A percentile compares a stretch with the other conserved stretches of the same genome.
These are phyloP conservation scores for Hylaea fasciaria DNA, from an alignment of 2,888 invertebrate genomes.

Conservation along the genomic window DNA sequence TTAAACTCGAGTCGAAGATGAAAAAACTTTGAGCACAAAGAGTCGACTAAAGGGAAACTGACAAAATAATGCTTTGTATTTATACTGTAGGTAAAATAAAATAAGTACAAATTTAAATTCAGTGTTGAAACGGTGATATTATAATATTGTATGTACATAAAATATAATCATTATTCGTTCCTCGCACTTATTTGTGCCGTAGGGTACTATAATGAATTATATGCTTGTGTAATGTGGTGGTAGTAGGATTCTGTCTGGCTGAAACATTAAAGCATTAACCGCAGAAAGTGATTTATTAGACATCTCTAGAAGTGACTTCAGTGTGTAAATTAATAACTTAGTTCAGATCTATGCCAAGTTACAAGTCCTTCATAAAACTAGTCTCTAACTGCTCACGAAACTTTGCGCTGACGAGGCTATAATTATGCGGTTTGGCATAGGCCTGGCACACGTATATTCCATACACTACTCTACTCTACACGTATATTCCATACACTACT, in stretches of 20 bases:
- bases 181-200: no score
- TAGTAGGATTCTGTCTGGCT: background rate
- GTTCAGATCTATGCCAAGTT: background rate
- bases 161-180: no score
- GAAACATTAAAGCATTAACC: background rate
- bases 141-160: no score
- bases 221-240: background rate
- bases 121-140: no score
- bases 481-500: conserved; percentile 9
- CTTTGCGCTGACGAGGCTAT: conserved; percentile 12
- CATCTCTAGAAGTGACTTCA: no score
- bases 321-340: background rate
- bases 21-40: conserved; percentile 32
- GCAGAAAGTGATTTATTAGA: no score
- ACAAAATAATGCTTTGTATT: conserved; percentile 20
- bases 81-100: no score
- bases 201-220: no score
- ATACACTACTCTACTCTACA: conserved; percentile 2
- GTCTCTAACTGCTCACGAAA: conserved; percentile 22
- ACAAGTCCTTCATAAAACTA: conserved; percentile 18
- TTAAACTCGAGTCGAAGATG: conserved; percentile 38
- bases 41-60: conserved; percentile 10
- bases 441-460: conserved; percentile 16
- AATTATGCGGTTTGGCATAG: conserved; percentile 21
- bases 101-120: no score